A percentile compares a stretch with the other conserved stretches of the same genome.
Conservation (phyloP, 2,888 invertebrate genomes). For the Trichopoda pennipes region DNA sequence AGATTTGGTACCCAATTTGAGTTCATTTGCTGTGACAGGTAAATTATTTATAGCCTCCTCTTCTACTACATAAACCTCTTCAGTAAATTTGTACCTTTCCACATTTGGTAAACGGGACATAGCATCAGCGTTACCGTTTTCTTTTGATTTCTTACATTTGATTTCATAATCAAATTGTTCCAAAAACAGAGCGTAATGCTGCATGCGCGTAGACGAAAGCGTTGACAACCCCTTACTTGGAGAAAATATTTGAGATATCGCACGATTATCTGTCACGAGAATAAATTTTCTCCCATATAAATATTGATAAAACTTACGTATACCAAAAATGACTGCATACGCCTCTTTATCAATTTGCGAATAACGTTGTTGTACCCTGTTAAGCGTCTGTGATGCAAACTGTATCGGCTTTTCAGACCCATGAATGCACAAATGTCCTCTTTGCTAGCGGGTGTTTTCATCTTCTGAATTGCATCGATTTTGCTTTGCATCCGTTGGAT, state of each 20-base stretch:
- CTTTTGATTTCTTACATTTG: constrained; percentile 34
- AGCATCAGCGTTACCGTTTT: constrained; percentile 51
- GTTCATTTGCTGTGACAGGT: constrained; percentile 52
- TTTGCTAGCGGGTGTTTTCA: constrained; percentile 1
- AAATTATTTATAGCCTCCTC: constrained; percentile 57
- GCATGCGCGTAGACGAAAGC: constrained; percentile 50
- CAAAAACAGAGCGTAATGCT: constrained; percentile 59
- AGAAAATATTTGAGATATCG: constrained; percentile 63
- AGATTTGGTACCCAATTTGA: constrained; percentile 28
- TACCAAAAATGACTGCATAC: no score
- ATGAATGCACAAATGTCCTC: constrained; percentile 72
- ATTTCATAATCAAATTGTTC: constrained; percentile 49
- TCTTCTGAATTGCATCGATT: constrained; percentile 67
- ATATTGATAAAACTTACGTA: no score
- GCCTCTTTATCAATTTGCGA: no score
- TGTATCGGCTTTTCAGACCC: constrained; percentile 73
- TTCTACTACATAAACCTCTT: constrained; percentile 56
- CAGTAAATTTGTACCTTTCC: constrained; percentile 13
- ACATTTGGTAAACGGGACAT: constrained; percentile 26
- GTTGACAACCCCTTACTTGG: constrained; percentile 56
- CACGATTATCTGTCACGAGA: constrained; percentile 71
- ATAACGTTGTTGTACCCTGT: constrained; percentile 58
- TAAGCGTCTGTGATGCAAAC: constrained; percentile 75
- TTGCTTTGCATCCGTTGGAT: constrained; percentile 71
- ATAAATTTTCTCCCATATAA: constrained; percentile 74